Evolutionary conservation across 2,797 vertebrate species (phyloP), one percentile per base, ranked within the genome.

Genomic region (Dendrocincla tyrannina): DNA sequence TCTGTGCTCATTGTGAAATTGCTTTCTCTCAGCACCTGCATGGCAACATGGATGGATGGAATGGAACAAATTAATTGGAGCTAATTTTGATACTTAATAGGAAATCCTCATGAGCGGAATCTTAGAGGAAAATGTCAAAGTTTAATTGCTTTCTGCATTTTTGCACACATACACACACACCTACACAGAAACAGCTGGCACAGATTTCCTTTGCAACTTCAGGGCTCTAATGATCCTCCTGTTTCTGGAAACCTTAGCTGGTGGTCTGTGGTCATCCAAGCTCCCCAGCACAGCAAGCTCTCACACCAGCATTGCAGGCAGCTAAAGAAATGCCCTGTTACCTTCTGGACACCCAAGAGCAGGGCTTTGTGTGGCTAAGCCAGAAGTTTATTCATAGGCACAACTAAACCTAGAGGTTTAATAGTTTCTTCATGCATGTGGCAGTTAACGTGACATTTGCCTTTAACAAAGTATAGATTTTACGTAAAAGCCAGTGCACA

Each of bases 71-170:
- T 90, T 53, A 92, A 88, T 82, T 82, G 4, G 67, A 84, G 6
- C 63, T 91, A 79, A 85, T 93, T 92, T 82, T 72, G 20, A 75
- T 81, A 67, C 88, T 58, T 86, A 88, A 76, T 69, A 68, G 67
- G 49, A 93, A 93, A 74, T 67, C 37, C 52, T 88, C 33, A 1
- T 58, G 52, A 93, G 80, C 15, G 22, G 41, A 96, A 85, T 89
- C 67, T n/a, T 11, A 10, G n/a, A 67, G 50, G 76, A 84, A 67
- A 91, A 86, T 56, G 23, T 89, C 77, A 87, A 53, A 76, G 88
- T 86, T 79, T 84, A 96, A 91, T 90, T 90, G 63, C 59, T 90
- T 93, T 92, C 66, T 90, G 39, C 13, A n/a, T 76, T 95, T 93
- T 79, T 95, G 66, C 47, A 37, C 9, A 39, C 18, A 41, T 35